Percentiles rank a stretch among this genome's conserved stretches.
Evolutionary conservation across 64 coral and sea anemone genomes (phyloP).

Genomic region (Montipora sp.): DNA sequence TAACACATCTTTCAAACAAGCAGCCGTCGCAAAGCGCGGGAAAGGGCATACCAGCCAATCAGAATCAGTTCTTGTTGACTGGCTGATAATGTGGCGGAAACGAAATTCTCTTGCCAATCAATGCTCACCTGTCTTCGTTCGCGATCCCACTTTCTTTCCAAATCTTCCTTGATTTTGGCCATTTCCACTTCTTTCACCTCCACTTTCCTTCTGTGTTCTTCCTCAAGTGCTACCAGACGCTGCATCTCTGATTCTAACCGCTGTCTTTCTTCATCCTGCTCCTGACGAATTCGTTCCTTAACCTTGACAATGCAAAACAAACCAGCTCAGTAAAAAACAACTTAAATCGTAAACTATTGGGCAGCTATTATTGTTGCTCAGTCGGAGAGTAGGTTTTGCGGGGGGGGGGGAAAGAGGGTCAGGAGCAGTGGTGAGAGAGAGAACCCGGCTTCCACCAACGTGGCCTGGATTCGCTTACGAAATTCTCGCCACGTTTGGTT

Average conservation of each 20-base stretch:
- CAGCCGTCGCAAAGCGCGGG: no score
- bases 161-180: constrained; percentile 88
- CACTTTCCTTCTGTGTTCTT: constrained; percentile 91
- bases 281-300: constrained; percentile 83
- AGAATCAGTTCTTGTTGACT: no score
- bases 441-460: no score
- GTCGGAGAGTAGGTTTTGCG: no score
- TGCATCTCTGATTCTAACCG: constrained; percentile 94
- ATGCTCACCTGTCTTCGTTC: constrained; percentile 64
- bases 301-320: constrained; percentile 35
- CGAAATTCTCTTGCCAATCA: not conserved
- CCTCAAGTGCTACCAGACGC: constrained; percentile 80
- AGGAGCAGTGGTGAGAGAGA: no score
- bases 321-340: not conserved
- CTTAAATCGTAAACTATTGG: not conserved
- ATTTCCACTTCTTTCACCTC: constrained; percentile 87
- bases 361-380: no score
- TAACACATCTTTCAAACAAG: no score
- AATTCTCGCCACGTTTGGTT: no score
- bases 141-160: constrained; percentile 87
- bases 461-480: no score
- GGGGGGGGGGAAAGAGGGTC: no score
- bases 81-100: no score
- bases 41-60: no score
- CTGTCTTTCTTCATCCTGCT: constrained; percentile 86